Percentiles rank a stretch among this genome's conserved stretches.
These are phyloP conservation scores for Dasyornis broadbenti DNA, from an alignment of 2,113 vertebrate species.

Conservation along the genomic window DNA sequence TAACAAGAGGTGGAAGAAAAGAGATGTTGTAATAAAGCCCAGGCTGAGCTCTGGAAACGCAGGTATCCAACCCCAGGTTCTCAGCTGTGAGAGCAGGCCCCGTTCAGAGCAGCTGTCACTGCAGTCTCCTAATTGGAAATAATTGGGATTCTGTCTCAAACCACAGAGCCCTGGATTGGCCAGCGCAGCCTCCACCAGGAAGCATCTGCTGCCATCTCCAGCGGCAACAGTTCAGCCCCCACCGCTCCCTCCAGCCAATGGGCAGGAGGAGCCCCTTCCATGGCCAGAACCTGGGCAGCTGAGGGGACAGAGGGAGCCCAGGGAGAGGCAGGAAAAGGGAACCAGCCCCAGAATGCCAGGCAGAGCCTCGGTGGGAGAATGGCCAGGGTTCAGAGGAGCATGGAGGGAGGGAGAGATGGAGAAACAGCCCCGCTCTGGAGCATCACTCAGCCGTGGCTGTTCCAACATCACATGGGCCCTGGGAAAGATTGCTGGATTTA, in stretches of 20 bases:
- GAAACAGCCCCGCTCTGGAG: background rate
- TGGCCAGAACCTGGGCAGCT: background rate
- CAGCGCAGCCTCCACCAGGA: constrained; percentile 47
- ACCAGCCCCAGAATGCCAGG: background rate
- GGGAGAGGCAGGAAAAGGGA: background rate
- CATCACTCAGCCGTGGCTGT: background rate
- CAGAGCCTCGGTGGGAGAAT: background rate
- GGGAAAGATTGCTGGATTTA: background rate
- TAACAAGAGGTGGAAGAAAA: background rate
- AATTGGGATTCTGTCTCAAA: constrained; percentile 69
- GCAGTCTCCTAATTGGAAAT: constrained; percentile 65
- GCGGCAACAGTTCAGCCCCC: constrained; percentile 44
- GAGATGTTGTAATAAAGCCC: background rate
- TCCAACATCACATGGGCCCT: background rate
- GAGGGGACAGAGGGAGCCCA: background rate
- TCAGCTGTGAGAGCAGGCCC: background rate
- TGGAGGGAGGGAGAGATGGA: background rate
- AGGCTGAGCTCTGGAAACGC: background rate
- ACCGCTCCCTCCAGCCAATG: background rate
- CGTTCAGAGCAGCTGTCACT: constrained; percentile 58
- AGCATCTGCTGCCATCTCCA: constrained; percentile 64
- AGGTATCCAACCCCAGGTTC: background rate
- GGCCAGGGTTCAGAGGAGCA: background rate
- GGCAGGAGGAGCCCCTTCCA: background rate
- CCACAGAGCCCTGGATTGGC: constrained; percentile 60